These are phyloP conservation scores for Zeus faber DNA, from an alignment of 2,113 vertebrate species.

Conservation along the genomic window DNA sequence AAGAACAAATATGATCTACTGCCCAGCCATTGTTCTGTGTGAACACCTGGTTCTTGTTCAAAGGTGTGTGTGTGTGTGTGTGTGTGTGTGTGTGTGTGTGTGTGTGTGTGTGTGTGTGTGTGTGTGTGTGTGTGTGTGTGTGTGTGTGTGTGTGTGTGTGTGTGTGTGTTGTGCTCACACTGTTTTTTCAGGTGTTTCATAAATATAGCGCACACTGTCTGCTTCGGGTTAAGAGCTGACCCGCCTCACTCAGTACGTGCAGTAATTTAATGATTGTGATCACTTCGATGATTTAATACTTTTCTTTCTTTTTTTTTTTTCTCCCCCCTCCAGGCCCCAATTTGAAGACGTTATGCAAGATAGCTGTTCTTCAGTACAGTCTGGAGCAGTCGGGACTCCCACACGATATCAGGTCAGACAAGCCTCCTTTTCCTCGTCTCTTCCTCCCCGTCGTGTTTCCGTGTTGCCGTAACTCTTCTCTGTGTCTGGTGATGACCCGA, in stretches of 20 bases:
- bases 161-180: neutral
- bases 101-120: neutral
- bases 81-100: no score
- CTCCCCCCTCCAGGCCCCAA: conserved; percentile 82
- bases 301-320: neutral
- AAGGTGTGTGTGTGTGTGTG: no score
- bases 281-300: neutral
- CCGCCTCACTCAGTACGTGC: neutral
- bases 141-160: neutral
- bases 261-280: neutral
- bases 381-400: conserved; percentile 97
- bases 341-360: conserved; percentile 97
- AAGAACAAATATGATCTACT: no score
- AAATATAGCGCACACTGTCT: neutral
- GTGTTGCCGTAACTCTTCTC: no score
- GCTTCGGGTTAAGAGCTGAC: neutral
- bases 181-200: neutral
- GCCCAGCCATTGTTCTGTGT: no score
- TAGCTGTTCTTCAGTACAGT: conserved; percentile 95
- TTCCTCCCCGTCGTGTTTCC: no score
- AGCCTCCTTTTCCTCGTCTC: conserved; percentile 1
- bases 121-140: neutral
- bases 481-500: no score
- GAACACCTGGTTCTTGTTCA: no score
- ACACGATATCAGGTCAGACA: conserved; percentile 91